Percentiles rank a stretch among this genome's conserved stretches.
These are phyloP conservation scores for Rhagonycha fulva DNA, from an alignment of 2,888 invertebrate genomes.

Conservation along the genomic window DNA sequence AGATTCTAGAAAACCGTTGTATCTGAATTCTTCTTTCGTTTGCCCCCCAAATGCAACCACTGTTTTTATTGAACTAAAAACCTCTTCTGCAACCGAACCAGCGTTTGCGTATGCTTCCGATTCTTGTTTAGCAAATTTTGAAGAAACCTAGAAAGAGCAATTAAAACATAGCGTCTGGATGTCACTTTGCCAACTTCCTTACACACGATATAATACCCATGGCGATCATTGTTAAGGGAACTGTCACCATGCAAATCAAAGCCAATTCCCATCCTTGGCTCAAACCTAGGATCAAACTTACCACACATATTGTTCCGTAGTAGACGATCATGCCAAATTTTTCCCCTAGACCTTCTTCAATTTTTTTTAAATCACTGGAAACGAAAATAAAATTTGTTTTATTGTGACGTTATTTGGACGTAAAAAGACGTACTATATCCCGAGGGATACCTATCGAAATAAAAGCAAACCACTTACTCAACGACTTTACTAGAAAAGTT, in stretches of 20 bases:
- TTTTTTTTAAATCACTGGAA: conserved; percentile 4
- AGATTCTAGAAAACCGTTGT: conserved; percentile 59
- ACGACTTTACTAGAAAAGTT: conserved; percentile 77
- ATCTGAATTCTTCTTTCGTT: conserved; percentile 70
- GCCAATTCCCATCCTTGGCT: not conserved
- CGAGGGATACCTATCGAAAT: too few species aligned
- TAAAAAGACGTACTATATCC: too few species aligned
- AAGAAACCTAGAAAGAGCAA: not conserved
- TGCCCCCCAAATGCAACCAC: conserved; percentile 82
- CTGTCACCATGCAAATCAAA: not conserved
- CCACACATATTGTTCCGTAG: not conserved
- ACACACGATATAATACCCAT: conserved; percentile 39
- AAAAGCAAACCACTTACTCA: conserved; percentile 60
- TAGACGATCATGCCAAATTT: not conserved
- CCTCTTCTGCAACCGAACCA: not conserved
- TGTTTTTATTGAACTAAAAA: conserved; percentile 70
- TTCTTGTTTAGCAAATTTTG: not conserved
- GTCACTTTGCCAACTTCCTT: not conserved
- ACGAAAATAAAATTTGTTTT: too few species aligned
- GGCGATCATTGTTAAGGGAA: not conserved
- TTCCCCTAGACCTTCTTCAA: not conserved
- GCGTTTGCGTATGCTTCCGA: not conserved
- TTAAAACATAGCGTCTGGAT: too few species aligned
- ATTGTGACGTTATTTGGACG: too few species aligned
- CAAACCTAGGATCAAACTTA: not conserved